These are phyloP conservation scores for Cyprinus carpio DNA, from an alignment of 2,113 vertebrate genomes.

Conservation along the genomic window DNA sequence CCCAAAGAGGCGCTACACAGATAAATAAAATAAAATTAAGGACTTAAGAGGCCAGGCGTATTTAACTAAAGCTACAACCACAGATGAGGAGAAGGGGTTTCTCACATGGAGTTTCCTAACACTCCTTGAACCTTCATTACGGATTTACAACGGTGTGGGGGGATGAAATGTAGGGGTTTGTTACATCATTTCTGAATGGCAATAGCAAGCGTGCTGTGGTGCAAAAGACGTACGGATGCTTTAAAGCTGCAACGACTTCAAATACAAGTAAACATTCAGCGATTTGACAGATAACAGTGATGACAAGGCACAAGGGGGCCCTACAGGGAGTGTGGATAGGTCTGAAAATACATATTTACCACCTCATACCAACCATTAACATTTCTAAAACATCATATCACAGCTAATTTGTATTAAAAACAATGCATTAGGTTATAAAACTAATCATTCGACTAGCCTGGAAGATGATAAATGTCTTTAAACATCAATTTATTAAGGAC, in stretches of 20 bases:
- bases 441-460: conserved; percentile 3
- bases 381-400: background rate
- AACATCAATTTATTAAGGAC: background rate
- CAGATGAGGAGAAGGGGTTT: conserved; percentile 36
- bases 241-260: conserved; percentile 32
- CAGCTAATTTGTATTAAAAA: background rate
- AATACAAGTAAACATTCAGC: conserved; percentile 28
- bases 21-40: conserved; percentile 54
- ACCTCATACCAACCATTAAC: conserved; percentile 11
- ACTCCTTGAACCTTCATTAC: conserved; percentile 28
- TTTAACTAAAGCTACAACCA: conserved; percentile 68
- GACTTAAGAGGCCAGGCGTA: conserved; percentile 83
- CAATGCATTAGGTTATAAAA: background rate
- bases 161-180: background rate
- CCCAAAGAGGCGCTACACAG: conserved; percentile 50
- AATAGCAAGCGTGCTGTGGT: conserved; percentile 47
- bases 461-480: background rate
- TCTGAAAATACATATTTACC: conserved; percentile 15
- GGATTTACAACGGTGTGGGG: background rate
- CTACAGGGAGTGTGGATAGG: conserved; percentile 31
- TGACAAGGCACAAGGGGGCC: conserved; percentile 38
- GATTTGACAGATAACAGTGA: conserved; percentile 28
- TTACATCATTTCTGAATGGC: conserved; percentile 48
- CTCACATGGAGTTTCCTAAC: background rate
- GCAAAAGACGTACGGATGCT: conserved; percentile 36